Evolutionary conservation across 1,140 invertebrate genomes (phyloP).

Genomic region (Lucilia cuprina): DNA sequence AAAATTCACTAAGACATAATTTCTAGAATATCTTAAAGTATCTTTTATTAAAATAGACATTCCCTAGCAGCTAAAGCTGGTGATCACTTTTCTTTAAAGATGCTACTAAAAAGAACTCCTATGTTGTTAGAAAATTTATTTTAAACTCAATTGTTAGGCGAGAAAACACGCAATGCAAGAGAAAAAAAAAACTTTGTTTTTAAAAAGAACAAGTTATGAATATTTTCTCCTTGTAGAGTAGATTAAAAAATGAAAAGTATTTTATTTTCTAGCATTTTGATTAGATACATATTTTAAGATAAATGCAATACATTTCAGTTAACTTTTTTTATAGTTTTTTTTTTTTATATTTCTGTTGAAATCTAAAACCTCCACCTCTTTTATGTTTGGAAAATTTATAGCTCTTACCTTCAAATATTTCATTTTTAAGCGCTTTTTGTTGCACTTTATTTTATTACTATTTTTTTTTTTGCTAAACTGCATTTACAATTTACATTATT

Average conservation of each 20-base stretch:
- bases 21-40: too few relatives aligned
- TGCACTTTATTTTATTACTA: neutral
- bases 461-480: conserved; percentile 12
- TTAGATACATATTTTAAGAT: conserved; percentile 12
- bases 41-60: too few relatives aligned
- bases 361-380: conserved; percentile 33
- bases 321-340: neutral
- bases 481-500: neutral
- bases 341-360: conserved; percentile 5
- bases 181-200: neutral
- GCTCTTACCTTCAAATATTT: conserved; percentile 23
- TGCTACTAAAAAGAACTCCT: neutral
- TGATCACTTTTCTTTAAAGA: too few relatives aligned
- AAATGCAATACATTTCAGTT: neutral
- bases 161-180: neutral
- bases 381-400: conserved; percentile 31
- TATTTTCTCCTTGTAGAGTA: neutral
- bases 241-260: neutral
- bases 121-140: neutral
- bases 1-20: too few relatives aligned
- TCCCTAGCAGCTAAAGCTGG: too few relatives aligned
- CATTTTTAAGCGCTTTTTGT: neutral
- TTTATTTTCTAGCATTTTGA: neutral
- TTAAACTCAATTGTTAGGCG: neutral
- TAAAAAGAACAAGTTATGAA: neutral